Percentiles rank a stretch among this genome's conserved stretches.
Conservation (phyloP, 2,797 vertebrate genomes). For the Molossus molossus region DNA sequence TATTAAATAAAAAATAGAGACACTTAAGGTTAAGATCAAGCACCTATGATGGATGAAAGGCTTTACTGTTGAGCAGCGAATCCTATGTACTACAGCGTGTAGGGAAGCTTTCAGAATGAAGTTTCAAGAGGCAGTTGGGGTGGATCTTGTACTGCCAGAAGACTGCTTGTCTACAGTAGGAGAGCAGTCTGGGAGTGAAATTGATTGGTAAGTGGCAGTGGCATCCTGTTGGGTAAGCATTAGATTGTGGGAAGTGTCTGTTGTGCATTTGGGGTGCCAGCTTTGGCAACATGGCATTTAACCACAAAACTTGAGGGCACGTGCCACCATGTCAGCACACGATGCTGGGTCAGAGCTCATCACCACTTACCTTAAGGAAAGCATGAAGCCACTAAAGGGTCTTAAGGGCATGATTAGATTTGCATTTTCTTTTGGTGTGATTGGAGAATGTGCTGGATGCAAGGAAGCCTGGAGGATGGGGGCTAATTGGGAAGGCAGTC, state of each 20-base stretch:
- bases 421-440: not conserved
- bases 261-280: not conserved
- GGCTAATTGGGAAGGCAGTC: not conserved
- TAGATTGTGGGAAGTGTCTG: not conserved
- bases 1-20: not conserved
- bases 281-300: not conserved
- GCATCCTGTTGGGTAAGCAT: not conserved
- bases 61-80: not conserved
- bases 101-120: not conserved
- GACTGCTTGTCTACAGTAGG: not conserved
- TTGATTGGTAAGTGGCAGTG: not conserved
- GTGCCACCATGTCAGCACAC: too few species aligned
- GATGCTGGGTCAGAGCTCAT: not conserved
- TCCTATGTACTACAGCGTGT: not conserved
- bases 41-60: not conserved
- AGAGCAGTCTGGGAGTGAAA: not conserved
- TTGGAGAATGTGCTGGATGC: not conserved
- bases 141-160: not conserved
- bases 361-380: not conserved
- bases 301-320: too few species aligned
- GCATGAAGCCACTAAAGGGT: not conserved
- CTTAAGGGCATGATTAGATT: not conserved
- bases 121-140: not conserved
- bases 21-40: not conserved
- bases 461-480: not conserved